Conservation (phyloP, 2,888 invertebrate species). For the Mimas tiliae region DNA sequence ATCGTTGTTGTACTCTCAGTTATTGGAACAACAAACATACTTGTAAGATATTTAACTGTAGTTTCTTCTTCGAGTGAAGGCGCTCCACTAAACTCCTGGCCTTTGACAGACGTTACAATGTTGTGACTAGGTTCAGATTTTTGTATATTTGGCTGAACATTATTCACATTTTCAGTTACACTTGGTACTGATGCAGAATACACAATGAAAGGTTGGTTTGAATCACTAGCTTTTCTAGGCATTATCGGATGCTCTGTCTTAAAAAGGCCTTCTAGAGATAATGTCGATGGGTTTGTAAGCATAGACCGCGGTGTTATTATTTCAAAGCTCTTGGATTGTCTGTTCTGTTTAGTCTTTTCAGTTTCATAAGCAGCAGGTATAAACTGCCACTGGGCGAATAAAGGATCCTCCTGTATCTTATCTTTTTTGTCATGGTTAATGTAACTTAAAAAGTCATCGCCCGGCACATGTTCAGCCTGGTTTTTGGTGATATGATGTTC, state of each 20-base stretch:
- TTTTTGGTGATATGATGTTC: conserved; percentile 44
- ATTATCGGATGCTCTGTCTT: conserved; percentile 78
- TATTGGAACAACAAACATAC: conserved; percentile 52
- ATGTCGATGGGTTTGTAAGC: conserved; percentile 86
- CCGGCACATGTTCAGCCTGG: conserved; percentile 57
- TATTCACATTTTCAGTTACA: conserved; percentile 62
- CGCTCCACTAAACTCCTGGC: conserved; percentile 69
- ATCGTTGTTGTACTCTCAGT: conserved; percentile 40
- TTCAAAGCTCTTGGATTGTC: conserved; percentile 64
- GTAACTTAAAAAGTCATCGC: conserved; percentile 70
- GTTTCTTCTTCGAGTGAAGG: conserved; percentile 54
- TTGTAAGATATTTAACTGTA: conserved; percentile 59
- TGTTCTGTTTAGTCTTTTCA: conserved; percentile 58
- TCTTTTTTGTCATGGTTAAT: conserved; percentile 70
- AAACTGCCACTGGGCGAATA: conserved; percentile 71
- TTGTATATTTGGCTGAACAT: conserved; percentile 63
- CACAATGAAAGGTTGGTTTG: conserved; percentile 73
- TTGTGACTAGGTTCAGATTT: conserved; percentile 66
- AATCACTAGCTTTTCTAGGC: conserved; percentile 57
- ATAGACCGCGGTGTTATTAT: conserved; percentile 69
- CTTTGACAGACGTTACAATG: conserved; percentile 71
- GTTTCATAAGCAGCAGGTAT: conserved; percentile 80
- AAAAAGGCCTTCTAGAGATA: conserved; percentile 88
- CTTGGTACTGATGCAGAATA: conserved; percentile 71
- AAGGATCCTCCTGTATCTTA: conserved; percentile 51